These are phyloP conservation scores for Corythoichthys intestinalis DNA, from an alignment of 2,113 vertebrate species.

Conservation along the genomic window DNA sequence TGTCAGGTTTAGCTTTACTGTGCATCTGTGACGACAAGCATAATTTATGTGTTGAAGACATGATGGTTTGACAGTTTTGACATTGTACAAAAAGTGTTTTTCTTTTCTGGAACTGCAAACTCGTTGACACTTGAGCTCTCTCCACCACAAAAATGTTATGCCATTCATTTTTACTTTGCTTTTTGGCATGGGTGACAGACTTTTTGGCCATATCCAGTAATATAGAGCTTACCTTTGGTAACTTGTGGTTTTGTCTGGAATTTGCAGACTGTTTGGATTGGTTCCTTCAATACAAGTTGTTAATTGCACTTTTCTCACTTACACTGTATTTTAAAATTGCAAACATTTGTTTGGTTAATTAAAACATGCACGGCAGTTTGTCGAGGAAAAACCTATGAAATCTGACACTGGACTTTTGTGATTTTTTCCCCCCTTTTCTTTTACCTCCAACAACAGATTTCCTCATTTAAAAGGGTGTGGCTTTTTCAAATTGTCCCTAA, in stretches of 20 bases:
- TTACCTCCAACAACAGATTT: constrained; percentile 21
- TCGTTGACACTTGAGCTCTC: too few relatives aligned
- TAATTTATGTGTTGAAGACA: too few relatives aligned
- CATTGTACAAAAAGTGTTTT: too few relatives aligned
- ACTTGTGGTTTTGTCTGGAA: constrained; percentile 29
- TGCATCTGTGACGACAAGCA: too few relatives aligned
- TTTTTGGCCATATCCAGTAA: constrained; percentile 16
- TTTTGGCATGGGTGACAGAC: background rate
- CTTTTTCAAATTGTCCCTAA: constrained; percentile 42
- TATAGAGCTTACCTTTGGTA: constrained; percentile 25
- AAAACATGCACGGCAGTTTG: background rate
- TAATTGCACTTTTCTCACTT: background rate
- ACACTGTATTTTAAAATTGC: background rate
- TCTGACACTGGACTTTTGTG: constrained; percentile 5
- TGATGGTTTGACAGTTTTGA: too few relatives aligned
- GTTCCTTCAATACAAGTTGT: constrained; percentile 3
- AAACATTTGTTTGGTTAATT: background rate
- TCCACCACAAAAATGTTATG: background rate
- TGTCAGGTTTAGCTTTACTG: too few relatives aligned
- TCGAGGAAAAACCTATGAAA: constrained; percentile 1
- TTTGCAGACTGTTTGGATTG: constrained; percentile 31
- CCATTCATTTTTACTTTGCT: background rate
- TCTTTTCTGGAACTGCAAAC: too few relatives aligned
- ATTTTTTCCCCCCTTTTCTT: background rate
- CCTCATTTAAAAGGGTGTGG: constrained; percentile 43